Evolutionary conservation across 2,113 vertebrate species (phyloP).

Genomic region (Vidua macroura): DNA sequence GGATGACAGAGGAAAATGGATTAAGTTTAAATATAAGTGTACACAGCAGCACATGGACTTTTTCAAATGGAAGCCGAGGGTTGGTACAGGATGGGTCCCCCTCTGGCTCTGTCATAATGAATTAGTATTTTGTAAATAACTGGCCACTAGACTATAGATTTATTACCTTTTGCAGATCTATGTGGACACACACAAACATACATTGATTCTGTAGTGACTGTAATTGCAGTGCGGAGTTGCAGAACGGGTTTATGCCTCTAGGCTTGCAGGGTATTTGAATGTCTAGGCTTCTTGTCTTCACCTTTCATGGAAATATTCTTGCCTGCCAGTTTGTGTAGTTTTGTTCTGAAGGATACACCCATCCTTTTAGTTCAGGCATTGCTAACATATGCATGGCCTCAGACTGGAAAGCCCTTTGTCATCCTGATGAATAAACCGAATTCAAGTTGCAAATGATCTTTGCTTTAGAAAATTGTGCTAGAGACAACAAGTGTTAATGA

Average conservation of each 20-base stretch:
- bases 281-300: constrained; percentile 69
- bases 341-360: constrained; percentile 38
- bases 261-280: constrained; percentile 48
- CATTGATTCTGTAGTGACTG: neutral
- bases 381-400: constrained; percentile 12
- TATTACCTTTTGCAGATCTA: constrained; percentile 12
- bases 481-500: constrained; percentile 55
- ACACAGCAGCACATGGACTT: constrained; percentile 29
- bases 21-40: constrained; percentile 65
- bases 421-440: constrained; percentile 54
- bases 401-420: constrained; percentile 29
- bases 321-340: constrained; percentile 51
- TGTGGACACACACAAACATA: neutral
- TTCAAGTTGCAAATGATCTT: constrained; percentile 57
- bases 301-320: constrained; percentile 61
- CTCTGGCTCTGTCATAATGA: constrained; percentile 41
- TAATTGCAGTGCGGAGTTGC: constrained; percentile 40
- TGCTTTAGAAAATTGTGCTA: constrained; percentile 53
- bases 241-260: constrained; percentile 65
- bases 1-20: constrained; percentile 68
- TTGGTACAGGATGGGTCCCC: neutral
- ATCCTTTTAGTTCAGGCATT: neutral
- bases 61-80: constrained; percentile 18
- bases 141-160: constrained; percentile 14
- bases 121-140: constrained; percentile 65